A percentile compares a stretch with the other conserved stretches of the same genome.
Evolutionary conservation across 2,888 invertebrate genomes (phyloP).

Genomic region (Alloplasta piceator): DNA sequence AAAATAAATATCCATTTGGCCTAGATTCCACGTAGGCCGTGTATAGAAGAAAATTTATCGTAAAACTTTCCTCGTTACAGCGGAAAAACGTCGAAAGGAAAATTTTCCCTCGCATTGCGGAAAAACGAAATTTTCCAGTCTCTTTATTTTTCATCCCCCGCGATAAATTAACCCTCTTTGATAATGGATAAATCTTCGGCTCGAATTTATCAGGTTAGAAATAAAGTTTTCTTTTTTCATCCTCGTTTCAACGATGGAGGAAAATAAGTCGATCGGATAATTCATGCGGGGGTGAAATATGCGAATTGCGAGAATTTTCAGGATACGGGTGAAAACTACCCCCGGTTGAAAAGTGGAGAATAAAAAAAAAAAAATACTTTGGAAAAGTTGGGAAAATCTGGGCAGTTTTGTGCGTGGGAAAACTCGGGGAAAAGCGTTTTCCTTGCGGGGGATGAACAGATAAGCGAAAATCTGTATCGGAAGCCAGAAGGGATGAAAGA

Average conservation of each 20-base stretch:
- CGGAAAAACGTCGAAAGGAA: neutral
- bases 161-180: neutral
- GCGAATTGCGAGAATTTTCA: too few relatives aligned
- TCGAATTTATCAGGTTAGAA: too few relatives aligned
- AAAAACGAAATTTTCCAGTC: neutral
- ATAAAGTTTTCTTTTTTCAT: too few relatives aligned
- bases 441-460: too few relatives aligned
- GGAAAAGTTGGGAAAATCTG: neutral
- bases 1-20: conserved; percentile 54
- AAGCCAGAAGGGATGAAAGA: neutral
- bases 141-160: neutral
- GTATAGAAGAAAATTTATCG: conserved; percentile 37
- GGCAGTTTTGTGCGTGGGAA: too few relatives aligned
- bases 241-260: too few relatives aligned
- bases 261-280: too few relatives aligned
- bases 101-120: neutral
- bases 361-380: neutral
- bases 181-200: too few relatives aligned
- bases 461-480: neutral
- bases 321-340: too few relatives aligned
- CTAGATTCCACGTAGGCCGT: conserved; percentile 33
- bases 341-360: neutral
- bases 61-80: conserved; percentile 31
- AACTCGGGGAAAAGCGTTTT: too few relatives aligned
- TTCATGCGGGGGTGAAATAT: too few relatives aligned